These are phyloP conservation scores for Polydesmus complanatus DNA, from an alignment of 2,888 invertebrate species.

Conservation along the genomic window DNA sequence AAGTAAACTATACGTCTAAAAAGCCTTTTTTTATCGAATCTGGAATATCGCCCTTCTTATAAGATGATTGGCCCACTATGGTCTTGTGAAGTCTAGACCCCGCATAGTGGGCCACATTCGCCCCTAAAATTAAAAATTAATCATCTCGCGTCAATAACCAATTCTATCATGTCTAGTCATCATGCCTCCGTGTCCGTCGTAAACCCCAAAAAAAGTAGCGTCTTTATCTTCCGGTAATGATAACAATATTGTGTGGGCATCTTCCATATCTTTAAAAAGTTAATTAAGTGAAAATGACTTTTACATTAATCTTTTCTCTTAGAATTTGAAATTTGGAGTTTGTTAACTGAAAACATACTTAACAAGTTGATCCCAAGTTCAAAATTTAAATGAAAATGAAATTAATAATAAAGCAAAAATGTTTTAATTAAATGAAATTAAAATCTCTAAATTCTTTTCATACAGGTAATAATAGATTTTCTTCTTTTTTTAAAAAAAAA, in stretches of 20 bases:
- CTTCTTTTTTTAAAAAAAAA: constrained; percentile 7
- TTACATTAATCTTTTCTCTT: neutral
- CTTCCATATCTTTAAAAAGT: constrained; percentile 63
- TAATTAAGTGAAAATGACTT: neutral
- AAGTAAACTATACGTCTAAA: too few species aligned
- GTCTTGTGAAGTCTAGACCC: constrained; percentile 89
- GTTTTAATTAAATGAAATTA: too few species aligned
- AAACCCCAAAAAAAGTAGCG: constrained; percentile 90
- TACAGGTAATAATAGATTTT: too few species aligned
- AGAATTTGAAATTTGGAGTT: neutral
- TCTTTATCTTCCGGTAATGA: constrained; percentile 83
- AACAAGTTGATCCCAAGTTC: neutral
- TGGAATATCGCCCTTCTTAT: constrained; percentile 64
- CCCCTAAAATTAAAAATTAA: constrained; percentile 42
- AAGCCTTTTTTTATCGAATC: constrained; percentile 80
- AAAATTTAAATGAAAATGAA: neutral
- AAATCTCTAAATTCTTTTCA: too few species aligned
- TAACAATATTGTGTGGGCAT: constrained; percentile 91
- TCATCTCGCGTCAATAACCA: too few species aligned
- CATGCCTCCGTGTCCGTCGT: constrained; percentile 81
- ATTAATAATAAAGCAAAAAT: too few species aligned
- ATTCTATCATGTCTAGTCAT: neutral
- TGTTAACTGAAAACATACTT: neutral
- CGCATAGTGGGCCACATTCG: constrained; percentile 84
- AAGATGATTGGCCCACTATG: constrained; percentile 66